phyloP scores from a whole-genome alignment of 2,113 vertebrate genomes.

The Thunnus thynnus region DNA sequence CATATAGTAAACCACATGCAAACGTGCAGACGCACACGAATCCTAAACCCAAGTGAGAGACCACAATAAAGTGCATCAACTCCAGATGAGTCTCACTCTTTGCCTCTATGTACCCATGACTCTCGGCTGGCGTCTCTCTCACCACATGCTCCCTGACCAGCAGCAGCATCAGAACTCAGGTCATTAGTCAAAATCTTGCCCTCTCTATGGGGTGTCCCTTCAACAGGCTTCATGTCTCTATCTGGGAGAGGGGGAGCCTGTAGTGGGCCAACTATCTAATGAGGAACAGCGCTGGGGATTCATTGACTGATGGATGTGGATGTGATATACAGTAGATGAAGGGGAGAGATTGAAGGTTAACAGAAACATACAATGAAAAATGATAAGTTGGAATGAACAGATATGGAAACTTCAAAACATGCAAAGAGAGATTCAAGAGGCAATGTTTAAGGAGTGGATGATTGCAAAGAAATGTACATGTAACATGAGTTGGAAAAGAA shows the following conservation, averaged over 20 bases:
- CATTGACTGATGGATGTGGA: conserved; percentile 33
- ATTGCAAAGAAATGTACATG: conserved; percentile 4
- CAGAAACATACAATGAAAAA: conserved; percentile 37
- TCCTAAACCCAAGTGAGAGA: neutral
- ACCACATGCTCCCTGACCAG: conserved; percentile 19
- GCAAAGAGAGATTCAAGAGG: conserved; percentile 27
- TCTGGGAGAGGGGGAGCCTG: conserved; percentile 16
- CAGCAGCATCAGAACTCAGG: conserved; percentile 39
- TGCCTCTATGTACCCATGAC: conserved; percentile 5
- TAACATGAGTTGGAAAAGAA: conserved; percentile 10
- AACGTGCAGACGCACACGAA: neutral
- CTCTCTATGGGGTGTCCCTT: conserved; percentile 32
- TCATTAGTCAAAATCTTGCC: conserved; percentile 58
- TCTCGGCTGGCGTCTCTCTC: conserved; percentile 30
- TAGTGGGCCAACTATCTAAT: conserved; percentile 39
- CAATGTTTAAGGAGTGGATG: neutral
- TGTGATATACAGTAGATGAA: conserved; percentile 30
- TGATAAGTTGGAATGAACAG: neutral
- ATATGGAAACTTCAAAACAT: conserved; percentile 27
- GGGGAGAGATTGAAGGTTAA: conserved; percentile 7
- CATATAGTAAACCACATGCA: neutral
- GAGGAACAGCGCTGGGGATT: conserved; percentile 33
- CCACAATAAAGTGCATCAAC: conserved; percentile 15
- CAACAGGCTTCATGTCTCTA: conserved; percentile 45
- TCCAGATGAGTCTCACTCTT: conserved; percentile 27